Base-by-base conservation (phyloP, 2,113 vertebrate genomes). In the Scophthalmus maximus region DNA sequence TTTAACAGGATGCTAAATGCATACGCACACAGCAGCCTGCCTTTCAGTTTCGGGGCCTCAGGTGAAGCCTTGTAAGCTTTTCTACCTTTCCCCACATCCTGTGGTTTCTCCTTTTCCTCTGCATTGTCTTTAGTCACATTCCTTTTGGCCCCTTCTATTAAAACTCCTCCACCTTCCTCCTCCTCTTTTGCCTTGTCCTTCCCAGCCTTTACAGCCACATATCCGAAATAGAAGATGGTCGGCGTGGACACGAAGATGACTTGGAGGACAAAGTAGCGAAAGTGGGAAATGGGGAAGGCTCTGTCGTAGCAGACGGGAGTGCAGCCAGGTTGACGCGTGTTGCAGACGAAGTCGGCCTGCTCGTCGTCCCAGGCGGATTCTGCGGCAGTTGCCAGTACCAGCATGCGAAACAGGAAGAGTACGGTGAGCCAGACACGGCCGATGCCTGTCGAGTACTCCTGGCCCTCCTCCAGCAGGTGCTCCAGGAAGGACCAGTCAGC, bases 351-450 rank as follows among this genome's bases (percentile, higher is more conserved):
- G 68, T 95, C 95, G 0, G 93, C 91, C 87, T 98, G 98, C 86
- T 99, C 98, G 0, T 99, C 98, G 1, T 96, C 97, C 97, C 97
- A 99, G 11, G 96, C 97, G 0, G 97, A 98, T 82, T 99, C 97
- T 0, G 95, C 96, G 0, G 98, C 97, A 1, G 96, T 88, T 76
- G 94, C 95, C 79, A 99, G 89, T 36, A 98, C 95, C 83, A 99
- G 93, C 87, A 99, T 95, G 34, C 97, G 96, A 89, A 99, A 99
- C 84, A 99, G 95, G 94, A 99, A 98, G 58, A 99, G 96, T 8
- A 99, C 95, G 0, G 96, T 97, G 44, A 99, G 93, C 98, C 98
- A 98, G 90, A 98, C 91, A 22, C 97, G 96, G 64, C 98, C 97
- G 1, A 98, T 88, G 34, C 89, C 92, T 0, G 97, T 99, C 0